Evolutionary conservation across 2,113 vertebrate genomes (phyloP), one percentile per base, ranked within the genome.

Genomic region (Puntigrus tetrazona): DNA sequence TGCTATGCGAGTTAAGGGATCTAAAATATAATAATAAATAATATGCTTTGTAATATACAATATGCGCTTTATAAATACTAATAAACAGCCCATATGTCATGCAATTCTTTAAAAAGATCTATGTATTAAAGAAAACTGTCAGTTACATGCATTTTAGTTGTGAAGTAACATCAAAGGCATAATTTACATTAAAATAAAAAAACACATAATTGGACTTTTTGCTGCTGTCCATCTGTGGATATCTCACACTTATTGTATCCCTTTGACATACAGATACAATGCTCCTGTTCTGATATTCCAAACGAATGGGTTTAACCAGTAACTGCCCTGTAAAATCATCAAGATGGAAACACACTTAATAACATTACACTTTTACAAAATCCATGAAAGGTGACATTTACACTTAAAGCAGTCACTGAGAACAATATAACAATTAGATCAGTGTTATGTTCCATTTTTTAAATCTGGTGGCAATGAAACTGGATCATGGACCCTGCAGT

Each of bases 391-490:
- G 50, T 22, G 74, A 73, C 3, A 82, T 52, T 41, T 31, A 55
- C 69, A 43, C 9, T 74, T 70, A 36, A 2, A 77, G 16, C 43
- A 67, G 63, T 36, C 63, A 8, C 31, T 67, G 59, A 67, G 8
- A 73, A 73, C 11, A 14, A 75, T 74, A 31, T 22, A 43, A 72
- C 52, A 31, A 25, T 57, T 43, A 59, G 55, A 83, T 11, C 34
- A 29, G 50, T 73, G 67, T 59, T 41, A 41, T 7, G 43, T 82
- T 82, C 11, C 50, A 59, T 27, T 59, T 50, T 59, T 57, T 43
- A 84, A 7, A n/a, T 8, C 22, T 27, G 72, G 67, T 76, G 45
- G 29, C 43, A 76, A 65, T 59, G 43, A 77, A 84, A 50, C 43
- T 84, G 29, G 55, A 63, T 65, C 70, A 22, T 22, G 45, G 38